Conservation (phyloP, 2,113 vertebrate species). For the Donacobius atricapilla region DNA sequence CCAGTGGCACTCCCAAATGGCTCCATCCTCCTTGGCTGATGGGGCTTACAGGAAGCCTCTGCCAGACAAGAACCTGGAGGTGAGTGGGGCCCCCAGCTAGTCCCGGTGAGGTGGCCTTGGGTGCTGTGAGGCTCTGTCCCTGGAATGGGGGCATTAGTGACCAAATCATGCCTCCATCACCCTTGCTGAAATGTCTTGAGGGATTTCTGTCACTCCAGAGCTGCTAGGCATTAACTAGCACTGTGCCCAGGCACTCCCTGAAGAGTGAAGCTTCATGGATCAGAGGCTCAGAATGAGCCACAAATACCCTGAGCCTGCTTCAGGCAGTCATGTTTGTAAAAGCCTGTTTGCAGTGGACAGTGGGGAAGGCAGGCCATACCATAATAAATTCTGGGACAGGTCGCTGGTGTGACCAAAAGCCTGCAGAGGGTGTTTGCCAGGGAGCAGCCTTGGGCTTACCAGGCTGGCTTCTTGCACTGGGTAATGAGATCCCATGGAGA, state of each 20-base stretch:
- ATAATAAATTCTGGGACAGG: neutral
- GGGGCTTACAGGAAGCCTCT: neutral
- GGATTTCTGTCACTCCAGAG: neutral
- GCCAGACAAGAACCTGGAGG: neutral
- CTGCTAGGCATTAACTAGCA: fast-evolving
- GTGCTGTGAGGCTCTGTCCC: neutral
- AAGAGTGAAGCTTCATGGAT: neutral
- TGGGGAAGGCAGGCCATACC: neutral
- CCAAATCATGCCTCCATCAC: neutral
- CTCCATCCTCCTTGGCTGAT: neutral
- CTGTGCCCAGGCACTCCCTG: neutral
- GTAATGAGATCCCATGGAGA: neutral
- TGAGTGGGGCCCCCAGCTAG: neutral
- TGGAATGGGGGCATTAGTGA: neutral
- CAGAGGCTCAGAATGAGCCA: neutral
- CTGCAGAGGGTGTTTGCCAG: neutral
- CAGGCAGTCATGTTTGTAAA: neutral
- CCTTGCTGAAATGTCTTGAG: neutral
- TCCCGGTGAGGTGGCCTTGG: fast-evolving
- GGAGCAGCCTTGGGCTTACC: neutral
- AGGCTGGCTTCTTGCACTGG: neutral
- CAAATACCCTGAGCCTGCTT: neutral
- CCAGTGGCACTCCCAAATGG: neutral
- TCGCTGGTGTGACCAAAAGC: neutral
- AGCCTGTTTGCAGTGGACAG: neutral